phyloP scores from a whole-genome alignment of 2,113 vertebrate species.

The Siphamia tubifer region DNA sequence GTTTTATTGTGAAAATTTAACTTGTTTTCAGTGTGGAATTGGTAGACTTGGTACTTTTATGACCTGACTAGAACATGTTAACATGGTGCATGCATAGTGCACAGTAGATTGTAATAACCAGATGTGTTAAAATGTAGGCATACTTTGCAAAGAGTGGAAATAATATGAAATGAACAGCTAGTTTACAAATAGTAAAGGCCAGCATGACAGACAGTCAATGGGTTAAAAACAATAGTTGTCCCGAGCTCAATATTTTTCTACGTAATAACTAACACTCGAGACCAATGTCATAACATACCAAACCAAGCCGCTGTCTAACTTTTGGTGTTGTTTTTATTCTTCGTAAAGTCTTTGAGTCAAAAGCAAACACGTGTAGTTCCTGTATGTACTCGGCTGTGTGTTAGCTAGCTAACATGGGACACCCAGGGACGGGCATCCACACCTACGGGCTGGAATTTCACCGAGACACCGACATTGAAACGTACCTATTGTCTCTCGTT shows the following conservation, averaged over 20 bases:
- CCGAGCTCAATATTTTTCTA: background rate
- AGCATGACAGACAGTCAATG: background rate
- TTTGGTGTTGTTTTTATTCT: background rate
- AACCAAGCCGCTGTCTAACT: background rate
- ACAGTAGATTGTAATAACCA: background rate
- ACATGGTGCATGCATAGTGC: too few species aligned
- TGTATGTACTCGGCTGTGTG: background rate
- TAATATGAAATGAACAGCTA: background rate
- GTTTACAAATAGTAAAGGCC: background rate
- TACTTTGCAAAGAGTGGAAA: background rate
- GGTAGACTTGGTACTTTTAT: too few species aligned
- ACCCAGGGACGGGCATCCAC: background rate
- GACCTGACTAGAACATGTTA: too few species aligned
- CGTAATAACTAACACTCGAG: background rate
- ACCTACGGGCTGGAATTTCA: accelerated
- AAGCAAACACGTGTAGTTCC: constrained; percentile 49
- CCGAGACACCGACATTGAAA: background rate
- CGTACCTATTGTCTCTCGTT: constrained; percentile 4
- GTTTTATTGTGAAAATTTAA: too few species aligned
- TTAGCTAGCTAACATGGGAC: background rate
- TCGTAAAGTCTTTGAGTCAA: background rate
- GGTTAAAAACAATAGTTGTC: background rate
- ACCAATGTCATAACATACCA: too few species aligned
- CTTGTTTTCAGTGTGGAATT: too few species aligned
- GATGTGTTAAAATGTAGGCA: background rate